phyloP scores from a whole-genome alignment of 2,888 invertebrate species.

The Meghimatium bilineatum region DNA sequence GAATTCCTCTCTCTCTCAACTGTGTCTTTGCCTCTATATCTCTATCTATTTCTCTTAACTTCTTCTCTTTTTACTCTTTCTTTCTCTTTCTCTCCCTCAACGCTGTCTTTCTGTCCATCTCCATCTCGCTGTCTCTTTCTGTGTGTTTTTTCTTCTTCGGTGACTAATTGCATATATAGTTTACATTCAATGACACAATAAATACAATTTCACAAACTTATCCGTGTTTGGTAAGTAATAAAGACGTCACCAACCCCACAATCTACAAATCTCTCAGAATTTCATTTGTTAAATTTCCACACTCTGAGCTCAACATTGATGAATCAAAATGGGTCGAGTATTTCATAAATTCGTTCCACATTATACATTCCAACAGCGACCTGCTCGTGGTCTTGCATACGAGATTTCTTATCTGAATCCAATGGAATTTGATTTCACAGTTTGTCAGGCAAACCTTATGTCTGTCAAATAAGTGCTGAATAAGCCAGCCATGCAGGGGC shows the following conservation, averaged over 20 bases:
- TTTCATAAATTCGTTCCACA: background rate
- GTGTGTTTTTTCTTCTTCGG: too few relatives aligned
- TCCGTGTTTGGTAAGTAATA: too few relatives aligned
- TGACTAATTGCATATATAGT: too few relatives aligned
- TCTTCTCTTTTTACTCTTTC: too few relatives aligned
- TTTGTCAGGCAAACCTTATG: background rate
- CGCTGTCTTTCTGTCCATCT: too few relatives aligned
- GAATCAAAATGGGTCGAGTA: background rate
- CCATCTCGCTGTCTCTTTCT: too few relatives aligned
- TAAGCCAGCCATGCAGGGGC: background rate
- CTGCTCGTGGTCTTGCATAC: conserved; percentile 19
- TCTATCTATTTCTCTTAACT: too few relatives aligned
- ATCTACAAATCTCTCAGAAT: background rate
- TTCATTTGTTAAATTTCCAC: background rate
- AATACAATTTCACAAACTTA: too few relatives aligned
- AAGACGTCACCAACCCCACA: background rate
- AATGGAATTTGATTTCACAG: conserved; percentile 20
- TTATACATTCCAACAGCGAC: conserved; percentile 20
- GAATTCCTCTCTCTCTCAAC: too few relatives aligned
- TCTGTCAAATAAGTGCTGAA: conserved; percentile 22
- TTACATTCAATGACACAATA: too few relatives aligned
- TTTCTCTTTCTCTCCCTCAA: too few relatives aligned
- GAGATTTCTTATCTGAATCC: conserved; percentile 8
- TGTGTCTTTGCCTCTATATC: too few relatives aligned
- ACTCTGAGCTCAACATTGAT: background rate